Evolutionary conservation across 2,113 vertebrate species (phyloP).

Genomic region (Gobius niger): DNA sequence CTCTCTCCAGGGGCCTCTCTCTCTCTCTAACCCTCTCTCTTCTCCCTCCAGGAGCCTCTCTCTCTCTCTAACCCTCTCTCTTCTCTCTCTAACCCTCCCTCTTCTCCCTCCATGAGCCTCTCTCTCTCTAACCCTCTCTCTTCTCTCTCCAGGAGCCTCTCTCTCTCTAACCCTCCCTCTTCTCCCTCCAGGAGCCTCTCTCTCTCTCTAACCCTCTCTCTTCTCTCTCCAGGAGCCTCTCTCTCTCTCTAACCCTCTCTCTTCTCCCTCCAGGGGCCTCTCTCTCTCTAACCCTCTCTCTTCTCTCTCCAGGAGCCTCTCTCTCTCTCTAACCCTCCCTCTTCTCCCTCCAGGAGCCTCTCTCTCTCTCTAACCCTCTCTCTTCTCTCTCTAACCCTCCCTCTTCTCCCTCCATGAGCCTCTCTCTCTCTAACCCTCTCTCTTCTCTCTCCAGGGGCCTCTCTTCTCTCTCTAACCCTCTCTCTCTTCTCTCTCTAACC

Average conservation of each 20-base stretch:
- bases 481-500: too few relatives aligned
- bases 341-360: background rate
- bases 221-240: too few relatives aligned
- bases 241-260: background rate
- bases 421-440: background rate
- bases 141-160: slow-evolving; percentile 77
- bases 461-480: too few relatives aligned
- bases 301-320: background rate
- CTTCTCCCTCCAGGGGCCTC: background rate
- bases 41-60: too few relatives aligned
- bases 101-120: background rate
- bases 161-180: too few relatives aligned
- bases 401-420: too few relatives aligned
- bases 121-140: background rate
- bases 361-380: background rate
- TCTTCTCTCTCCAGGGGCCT: too few relatives aligned
- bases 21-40: background rate
- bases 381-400: slow-evolving; percentile 15
- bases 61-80: background rate
- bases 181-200: too few relatives aligned
- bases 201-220: background rate
- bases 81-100: background rate
- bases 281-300: background rate
- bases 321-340: background rate
- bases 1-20: background rate